Percentiles rank a stretch among this genome's conserved stretches.
These are phyloP conservation scores for Hexactinellida sp. DNA, from an alignment of 37 sponge, comb jelly and placozoan species.

Conservation along the genomic window DNA sequence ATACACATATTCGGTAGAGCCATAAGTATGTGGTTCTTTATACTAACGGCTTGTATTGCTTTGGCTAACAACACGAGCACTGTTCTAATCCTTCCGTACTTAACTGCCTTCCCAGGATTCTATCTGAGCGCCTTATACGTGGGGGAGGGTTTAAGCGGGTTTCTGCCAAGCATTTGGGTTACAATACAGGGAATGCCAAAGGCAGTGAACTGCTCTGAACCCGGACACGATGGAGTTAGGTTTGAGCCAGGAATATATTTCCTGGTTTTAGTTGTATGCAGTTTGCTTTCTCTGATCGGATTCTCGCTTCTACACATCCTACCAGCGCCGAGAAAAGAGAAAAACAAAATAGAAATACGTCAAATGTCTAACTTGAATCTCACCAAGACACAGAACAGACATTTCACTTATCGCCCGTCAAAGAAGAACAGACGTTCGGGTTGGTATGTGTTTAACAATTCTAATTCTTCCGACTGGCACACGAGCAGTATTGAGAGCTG, in stretches of 20 bases:
- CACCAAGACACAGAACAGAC: neutral
- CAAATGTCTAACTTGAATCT: neutral
- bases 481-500: neutral
- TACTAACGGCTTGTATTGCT: neutral
- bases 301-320: neutral
- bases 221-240: neutral
- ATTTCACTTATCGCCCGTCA: neutral
- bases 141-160: neutral
- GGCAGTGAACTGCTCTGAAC: neutral
- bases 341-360: neutral
- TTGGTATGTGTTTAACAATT: neutral
- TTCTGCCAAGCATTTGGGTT: neutral
- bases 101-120: neutral
- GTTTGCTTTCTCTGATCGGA: neutral
- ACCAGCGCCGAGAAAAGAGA: neutral
- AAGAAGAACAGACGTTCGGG: neutral
- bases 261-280: neutral
- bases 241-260: neutral
- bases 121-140: neutral
- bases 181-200: neutral
- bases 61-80: neutral
- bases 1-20: neutral
- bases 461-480: neutral
- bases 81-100: neutral
- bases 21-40: neutral